These are phyloP conservation scores for Aphelenchoides besseyi DNA, from an alignment of 1,140 invertebrate genomes.

Conservation along the genomic window DNA sequence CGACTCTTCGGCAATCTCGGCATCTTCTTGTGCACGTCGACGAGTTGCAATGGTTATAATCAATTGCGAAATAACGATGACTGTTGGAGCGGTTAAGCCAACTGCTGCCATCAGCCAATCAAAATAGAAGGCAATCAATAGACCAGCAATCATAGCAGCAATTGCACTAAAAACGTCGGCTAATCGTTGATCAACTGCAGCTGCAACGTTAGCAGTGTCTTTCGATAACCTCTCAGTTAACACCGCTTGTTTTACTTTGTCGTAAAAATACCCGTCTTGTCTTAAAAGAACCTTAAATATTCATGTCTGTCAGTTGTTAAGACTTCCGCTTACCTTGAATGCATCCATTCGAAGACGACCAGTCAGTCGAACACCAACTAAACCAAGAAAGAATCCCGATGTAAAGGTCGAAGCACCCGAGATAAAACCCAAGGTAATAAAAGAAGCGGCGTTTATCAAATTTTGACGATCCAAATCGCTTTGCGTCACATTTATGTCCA, in stretches of 20 bases:
- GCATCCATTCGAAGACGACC: slow-evolving; percentile 3
- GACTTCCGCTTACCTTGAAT: too few relatives aligned
- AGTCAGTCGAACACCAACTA: slow-evolving; percentile 34
- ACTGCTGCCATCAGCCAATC: slow-evolving; percentile 63
- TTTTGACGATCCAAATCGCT: background rate
- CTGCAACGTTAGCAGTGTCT: slow-evolving; percentile 66
- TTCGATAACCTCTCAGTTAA: slow-evolving; percentile 65
- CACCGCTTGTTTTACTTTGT: background rate
- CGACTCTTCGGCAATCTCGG: slow-evolving; percentile 39
- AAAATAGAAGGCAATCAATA: slow-evolving; percentile 61
- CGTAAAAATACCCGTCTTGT: background rate
- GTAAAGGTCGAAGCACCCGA: background rate
- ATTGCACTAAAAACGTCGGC: slow-evolving; percentile 63
- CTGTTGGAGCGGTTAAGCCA: slow-evolving; percentile 34
- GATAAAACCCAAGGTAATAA: background rate
- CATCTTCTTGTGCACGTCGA: slow-evolving; percentile 34
- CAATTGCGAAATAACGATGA: slow-evolving; percentile 36
- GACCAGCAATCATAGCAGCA: slow-evolving; percentile 62
- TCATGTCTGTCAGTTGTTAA: too few relatives aligned
- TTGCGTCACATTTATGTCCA: background rate
- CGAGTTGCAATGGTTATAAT: slow-evolving; percentile 43
- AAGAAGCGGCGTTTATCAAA: background rate
- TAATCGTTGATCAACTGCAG: slow-evolving; percentile 64
- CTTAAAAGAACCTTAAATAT: background rate
- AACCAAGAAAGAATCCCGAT: slow-evolving; percentile 18